Evolutionary conservation across 2,888 invertebrate species (phyloP).

Genomic region (Pseudococcus longispinus): DNA sequence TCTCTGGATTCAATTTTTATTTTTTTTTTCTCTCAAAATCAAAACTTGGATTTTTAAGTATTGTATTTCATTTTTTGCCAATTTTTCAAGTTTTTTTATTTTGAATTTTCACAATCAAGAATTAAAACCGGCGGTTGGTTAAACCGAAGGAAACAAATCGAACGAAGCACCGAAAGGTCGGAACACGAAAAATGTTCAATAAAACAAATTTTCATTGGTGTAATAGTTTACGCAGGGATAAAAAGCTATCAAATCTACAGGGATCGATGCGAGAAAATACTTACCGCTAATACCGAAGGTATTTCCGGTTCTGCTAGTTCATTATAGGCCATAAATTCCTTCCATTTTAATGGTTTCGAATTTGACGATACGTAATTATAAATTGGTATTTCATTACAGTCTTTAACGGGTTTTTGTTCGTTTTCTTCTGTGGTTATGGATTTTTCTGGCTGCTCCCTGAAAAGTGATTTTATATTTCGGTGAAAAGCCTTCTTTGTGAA

Average conservation of each 20-base stretch:
- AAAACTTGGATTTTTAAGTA: too few relatives aligned
- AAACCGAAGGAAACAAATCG: not conserved
- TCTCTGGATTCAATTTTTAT: too few relatives aligned
- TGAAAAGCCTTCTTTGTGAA: not conserved
- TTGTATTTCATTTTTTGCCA: too few relatives aligned
- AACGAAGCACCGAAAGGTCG: not conserved
- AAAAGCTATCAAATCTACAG: not conserved
- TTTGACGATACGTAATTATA: conserved; percentile 87
- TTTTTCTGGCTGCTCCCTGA: conserved; percentile 29
- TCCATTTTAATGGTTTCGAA: conserved; percentile 83
- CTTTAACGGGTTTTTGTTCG: conserved; percentile 39
- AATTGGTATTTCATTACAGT: conserved; percentile 62
- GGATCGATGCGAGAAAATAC: not conserved
- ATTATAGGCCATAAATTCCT: conserved; percentile 69
- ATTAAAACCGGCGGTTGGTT: not conserved
- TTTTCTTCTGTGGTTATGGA: conserved; percentile 18
- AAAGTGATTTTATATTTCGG: not conserved
- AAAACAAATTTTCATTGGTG: not conserved
- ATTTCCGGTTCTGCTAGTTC: conserved; percentile 64
- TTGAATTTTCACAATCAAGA: not conserved
- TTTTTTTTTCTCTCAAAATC: too few relatives aligned
- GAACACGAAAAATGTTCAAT: not conserved
- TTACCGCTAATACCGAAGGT: conserved; percentile 56
- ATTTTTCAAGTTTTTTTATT: too few relatives aligned
- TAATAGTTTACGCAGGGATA: not conserved